phyloP scores from a whole-genome alignment of 2,797 vertebrate species.

The Gymnoscopelus braueri region DNA sequence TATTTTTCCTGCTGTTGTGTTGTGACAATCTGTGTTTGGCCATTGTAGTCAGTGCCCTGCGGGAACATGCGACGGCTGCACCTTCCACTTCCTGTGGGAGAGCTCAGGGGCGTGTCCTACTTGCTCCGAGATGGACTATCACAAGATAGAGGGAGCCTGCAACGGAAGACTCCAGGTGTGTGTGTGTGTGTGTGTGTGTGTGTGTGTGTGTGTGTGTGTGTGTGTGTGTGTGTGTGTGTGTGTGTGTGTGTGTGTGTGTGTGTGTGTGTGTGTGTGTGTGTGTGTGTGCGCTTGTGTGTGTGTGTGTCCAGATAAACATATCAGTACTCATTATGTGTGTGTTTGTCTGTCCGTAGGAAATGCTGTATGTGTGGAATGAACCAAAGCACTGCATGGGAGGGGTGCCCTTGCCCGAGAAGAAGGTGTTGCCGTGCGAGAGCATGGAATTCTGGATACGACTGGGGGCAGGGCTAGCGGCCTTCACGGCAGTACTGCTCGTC shows the following conservation, averaged over 20 bases:
- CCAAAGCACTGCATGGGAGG: constrained; percentile 92
- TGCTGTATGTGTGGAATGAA: constrained; percentile 94
- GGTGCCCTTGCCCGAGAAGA: constrained; percentile 87
- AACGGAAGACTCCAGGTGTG: constrained; percentile 89
- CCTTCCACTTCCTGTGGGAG: constrained; percentile 94
- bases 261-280: neutral
- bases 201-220: neutral
- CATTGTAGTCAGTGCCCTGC: constrained; percentile 88
- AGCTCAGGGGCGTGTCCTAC: constrained; percentile 93
- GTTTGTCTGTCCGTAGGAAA: constrained; percentile 80
- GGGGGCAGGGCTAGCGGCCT: constrained; percentile 86
- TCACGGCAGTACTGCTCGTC: constrained; percentile 89
- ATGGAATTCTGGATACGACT: constrained; percentile 94
- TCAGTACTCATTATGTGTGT: neutral
- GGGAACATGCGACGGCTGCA: constrained; percentile 95
- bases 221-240: neutral
- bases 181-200: constrained; percentile 18
- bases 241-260: neutral
- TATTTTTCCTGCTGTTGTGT: too few species aligned
- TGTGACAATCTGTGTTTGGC: constrained; percentile 35
- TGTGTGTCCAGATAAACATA: neutral
- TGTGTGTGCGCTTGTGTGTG: neutral
- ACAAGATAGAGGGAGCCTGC: constrained; percentile 93
- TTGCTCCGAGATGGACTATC: constrained; percentile 91
- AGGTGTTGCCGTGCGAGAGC: constrained; percentile 85